phyloP scores from a whole-genome alignment of 2,113 vertebrate genomes.

The Alosa alosa region DNA sequence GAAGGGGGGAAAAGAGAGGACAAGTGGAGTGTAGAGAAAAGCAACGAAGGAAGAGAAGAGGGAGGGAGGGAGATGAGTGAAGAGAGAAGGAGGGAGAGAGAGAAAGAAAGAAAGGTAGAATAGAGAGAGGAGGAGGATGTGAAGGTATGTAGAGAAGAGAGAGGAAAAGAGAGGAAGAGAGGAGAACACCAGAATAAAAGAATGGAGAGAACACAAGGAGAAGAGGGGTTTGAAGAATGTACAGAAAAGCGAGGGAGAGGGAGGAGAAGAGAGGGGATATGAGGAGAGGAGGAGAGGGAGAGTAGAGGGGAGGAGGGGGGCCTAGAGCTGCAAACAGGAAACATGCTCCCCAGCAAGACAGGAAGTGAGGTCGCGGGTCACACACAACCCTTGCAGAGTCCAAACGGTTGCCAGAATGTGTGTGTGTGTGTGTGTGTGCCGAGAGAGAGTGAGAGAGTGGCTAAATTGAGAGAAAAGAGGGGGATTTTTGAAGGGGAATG shows the following conservation, averaged over 20 bases:
- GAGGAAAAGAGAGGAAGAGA: background rate
- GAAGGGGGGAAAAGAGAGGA: background rate
- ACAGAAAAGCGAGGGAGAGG: background rate
- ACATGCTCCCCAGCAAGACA: constrained; percentile 45
- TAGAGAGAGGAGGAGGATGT: background rate
- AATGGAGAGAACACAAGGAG: background rate
- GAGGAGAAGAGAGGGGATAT: background rate
- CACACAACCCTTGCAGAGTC: constrained; percentile 33
- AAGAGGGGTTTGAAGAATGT: background rate
- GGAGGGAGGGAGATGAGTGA: background rate
- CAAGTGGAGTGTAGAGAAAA: background rate
- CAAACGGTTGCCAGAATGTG: constrained; percentile 35
- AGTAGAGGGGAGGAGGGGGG: background rate
- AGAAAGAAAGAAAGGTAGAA: background rate
- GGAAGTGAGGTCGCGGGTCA: constrained; percentile 51
- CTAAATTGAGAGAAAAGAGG: background rate
- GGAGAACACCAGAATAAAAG: background rate
- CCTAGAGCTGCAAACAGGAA: constrained; percentile 56
- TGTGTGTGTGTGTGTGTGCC: constrained; percentile 1
- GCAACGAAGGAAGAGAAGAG: background rate
- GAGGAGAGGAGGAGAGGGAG: background rate
- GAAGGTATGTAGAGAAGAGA: background rate
- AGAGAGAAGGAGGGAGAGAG: background rate
- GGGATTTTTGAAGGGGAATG: background rate
- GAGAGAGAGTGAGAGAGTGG: background rate